Evolutionary conservation across 2,113 vertebrate species (phyloP), one percentile per base, ranked within the genome.

Genomic region (Emydura subglobosa): DNA sequence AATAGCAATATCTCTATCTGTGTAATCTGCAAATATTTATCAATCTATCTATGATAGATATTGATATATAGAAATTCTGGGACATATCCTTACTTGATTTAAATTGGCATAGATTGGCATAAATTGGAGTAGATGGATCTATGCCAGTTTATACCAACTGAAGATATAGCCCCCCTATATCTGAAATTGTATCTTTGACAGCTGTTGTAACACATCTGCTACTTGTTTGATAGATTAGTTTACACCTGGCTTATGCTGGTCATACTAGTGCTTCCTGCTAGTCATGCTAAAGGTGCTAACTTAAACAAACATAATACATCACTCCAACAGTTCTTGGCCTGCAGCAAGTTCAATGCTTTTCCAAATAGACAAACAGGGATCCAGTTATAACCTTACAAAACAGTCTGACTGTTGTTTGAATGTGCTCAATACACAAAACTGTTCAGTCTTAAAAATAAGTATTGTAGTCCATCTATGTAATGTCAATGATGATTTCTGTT

Each of bases 221-320:
- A 17, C 22, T 82, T 49, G 14, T 81, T 79, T 88, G n/a, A 88
- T 27, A 72, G 72, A 90, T 89, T 83, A 61, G 54, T 76, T 86
- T 54, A 83, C 79, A 93, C 59, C 4, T 89, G 83, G 83, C 10
- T 89, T 95, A 68, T 82, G 21, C 34, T 91, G 59, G 59, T 34
- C 5, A 4, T 49, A 27, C 2, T 51, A 12, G 9, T 82, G 5
- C 59, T 96, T 55, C 55, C 24, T 65, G 53, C 89, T 68, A 61
- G 59, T 61, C 6, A 3, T 79, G 54, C 59, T 54, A 59, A 68
- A 0, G 0, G 8, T 42, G 13, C 42, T 90, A 79, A 39, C 74
- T 79, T 82, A 19, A 85, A 44, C 47, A 87, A 91, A 82, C 17
- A 44, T 5, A 72, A 68, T 42, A 12, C 7, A 88, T 68, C 80